Conservation (phyloP, 2,888 invertebrate species). For the Holacanthella duospinosa region DNA sequence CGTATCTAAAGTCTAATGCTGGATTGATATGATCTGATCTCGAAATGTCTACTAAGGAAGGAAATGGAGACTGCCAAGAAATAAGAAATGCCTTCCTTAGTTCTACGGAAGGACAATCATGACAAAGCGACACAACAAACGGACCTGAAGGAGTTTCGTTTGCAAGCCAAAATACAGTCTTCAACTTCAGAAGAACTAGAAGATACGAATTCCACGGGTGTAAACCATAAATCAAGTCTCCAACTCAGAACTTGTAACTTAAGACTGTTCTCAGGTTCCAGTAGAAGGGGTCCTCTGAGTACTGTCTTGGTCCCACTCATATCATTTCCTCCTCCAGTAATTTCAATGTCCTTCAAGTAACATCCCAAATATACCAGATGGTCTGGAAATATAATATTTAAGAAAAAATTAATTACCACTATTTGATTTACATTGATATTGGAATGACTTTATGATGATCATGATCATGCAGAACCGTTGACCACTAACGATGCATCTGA, state of each 20-base stretch:
- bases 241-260: too few relatives aligned
- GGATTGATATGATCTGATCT: neutral
- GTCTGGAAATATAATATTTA: slow-evolving; percentile 7
- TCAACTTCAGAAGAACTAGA: slow-evolving; percentile 7
- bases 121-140: neutral
- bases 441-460: too few relatives aligned
- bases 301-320: neutral
- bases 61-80: neutral
- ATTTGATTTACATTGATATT: too few relatives aligned
- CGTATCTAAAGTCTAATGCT: too few relatives aligned
- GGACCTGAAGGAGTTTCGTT: slow-evolving; percentile 14
- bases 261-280: too few relatives aligned
- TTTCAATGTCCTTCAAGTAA: slow-evolving; percentile 13
- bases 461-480: too few relatives aligned
- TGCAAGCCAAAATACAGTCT: slow-evolving; percentile 11
- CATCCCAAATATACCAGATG: slow-evolving; percentile 16
- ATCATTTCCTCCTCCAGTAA: too few relatives aligned
- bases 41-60: slow-evolving; percentile 4
- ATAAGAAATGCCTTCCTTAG: neutral
- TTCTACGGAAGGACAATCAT: neutral
- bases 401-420: slow-evolving; percentile 1
- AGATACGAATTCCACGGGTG: slow-evolving; percentile 7
- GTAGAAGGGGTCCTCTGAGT: neutral
- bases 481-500: too few relatives aligned
- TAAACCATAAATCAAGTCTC: slow-evolving; percentile 20